Conservation (phyloP, 1,140 invertebrate species). For the Cherax destructor region DNA sequence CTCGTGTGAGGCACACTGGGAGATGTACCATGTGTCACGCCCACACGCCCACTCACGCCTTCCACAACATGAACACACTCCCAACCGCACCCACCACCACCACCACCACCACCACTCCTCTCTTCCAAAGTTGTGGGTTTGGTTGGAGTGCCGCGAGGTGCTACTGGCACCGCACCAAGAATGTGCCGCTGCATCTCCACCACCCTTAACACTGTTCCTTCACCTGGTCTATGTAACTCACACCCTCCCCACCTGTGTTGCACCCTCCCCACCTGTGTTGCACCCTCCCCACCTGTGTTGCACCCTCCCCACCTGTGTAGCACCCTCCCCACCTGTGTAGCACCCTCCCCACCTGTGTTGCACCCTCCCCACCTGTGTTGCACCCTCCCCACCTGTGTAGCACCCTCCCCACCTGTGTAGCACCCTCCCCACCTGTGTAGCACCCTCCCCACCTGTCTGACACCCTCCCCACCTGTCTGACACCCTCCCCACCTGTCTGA, state of each 20-base stretch:
- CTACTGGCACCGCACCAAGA: constrained; percentile 25
- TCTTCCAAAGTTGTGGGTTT: neutral
- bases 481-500: neutral
- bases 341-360: neutral
- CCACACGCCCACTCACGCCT: neutral
- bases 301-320: neutral
- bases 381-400: neutral
- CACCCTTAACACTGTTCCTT: neutral
- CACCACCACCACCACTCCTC: neutral
- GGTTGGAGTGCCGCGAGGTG: neutral
- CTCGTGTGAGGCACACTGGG: no score
- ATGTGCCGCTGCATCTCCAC: constrained; percentile 13
- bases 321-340: neutral
- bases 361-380: neutral
- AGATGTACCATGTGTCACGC: neutral
- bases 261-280: neutral
- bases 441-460: neutral
- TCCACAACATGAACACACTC: neutral
- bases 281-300: neutral
- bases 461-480: no score
- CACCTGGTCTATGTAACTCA: neutral
- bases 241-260: neutral
- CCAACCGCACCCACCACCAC: neutral
- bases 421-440: neutral
- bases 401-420: neutral